Conservation (phyloP, 1,140 invertebrate species). For the Carposina sasakii region DNA sequence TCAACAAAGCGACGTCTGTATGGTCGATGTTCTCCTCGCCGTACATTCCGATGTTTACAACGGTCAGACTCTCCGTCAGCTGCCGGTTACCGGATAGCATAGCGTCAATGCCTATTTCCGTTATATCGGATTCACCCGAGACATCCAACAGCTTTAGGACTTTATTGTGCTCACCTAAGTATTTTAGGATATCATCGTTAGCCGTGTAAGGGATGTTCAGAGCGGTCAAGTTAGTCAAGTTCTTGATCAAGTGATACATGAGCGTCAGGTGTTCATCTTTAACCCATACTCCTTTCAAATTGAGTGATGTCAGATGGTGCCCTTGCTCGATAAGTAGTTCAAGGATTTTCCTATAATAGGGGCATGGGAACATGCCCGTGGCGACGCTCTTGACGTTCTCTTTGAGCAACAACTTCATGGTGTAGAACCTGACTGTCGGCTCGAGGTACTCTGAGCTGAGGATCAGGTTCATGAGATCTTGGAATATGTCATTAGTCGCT, state of each 20-base stretch:
- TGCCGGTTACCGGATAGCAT: conserved; percentile 67
- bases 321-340: conserved; percentile 76
- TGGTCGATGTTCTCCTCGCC: conserved; percentile 78
- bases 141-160: conserved; percentile 76
- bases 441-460: conserved; percentile 76
- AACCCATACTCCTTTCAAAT: conserved; percentile 81
- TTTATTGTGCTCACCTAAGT: conserved; percentile 71
- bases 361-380: conserved; percentile 77
- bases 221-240: conserved; percentile 72
- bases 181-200: conserved; percentile 77
- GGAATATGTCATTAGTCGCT: conserved; percentile 75
- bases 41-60: conserved; percentile 77
- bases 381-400: conserved; percentile 76
- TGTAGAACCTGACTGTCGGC: conserved; percentile 76
- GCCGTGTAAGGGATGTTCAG: conserved; percentile 79
- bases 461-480: conserved; percentile 77
- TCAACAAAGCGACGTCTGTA: conserved; percentile 74
- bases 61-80: conserved; percentile 70
- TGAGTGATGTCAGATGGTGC: conserved; percentile 73
- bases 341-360: conserved; percentile 78
- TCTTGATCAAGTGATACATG: conserved; percentile 74
- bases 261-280: conserved; percentile 77
- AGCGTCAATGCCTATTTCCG: conserved; percentile 74
- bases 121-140: conserved; percentile 77
- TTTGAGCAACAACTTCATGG: conserved; percentile 75